These are phyloP conservation scores for Hydractinia symbiolongicarpus DNA, from an alignment of 30 jellyfish, hydroid and myxozoan genomes.

Conservation along the genomic window DNA sequence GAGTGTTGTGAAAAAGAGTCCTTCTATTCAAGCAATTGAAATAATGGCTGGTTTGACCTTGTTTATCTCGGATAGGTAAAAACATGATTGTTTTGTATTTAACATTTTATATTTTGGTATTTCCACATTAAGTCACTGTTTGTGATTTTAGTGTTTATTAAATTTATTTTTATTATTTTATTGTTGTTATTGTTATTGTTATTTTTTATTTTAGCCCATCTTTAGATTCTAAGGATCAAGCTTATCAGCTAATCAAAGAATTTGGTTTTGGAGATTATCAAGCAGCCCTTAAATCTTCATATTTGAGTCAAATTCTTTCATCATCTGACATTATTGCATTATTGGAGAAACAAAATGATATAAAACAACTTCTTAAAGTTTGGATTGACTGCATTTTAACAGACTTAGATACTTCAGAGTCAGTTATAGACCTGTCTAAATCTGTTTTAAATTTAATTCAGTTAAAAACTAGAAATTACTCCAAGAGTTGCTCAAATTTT, in stretches of 20 bases:
- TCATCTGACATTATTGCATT: too few species aligned
- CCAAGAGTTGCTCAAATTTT: background rate
- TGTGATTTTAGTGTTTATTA: too few species aligned
- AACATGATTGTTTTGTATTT: background rate
- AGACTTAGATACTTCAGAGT: background rate
- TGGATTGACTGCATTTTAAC: background rate
- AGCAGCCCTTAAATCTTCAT: too few species aligned
- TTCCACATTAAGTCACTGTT: too few species aligned
- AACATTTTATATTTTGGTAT: too few species aligned
- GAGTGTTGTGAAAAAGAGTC: background rate
- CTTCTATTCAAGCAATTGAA: background rate
- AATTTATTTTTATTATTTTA: too few species aligned
- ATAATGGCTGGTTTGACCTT: slow-evolving; percentile 13
- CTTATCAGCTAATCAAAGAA: too few species aligned
- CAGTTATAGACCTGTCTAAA: slow-evolving; percentile 3
- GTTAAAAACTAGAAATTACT: background rate
- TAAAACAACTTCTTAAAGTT: background rate
- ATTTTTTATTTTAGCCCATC: too few species aligned
- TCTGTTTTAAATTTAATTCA: background rate
- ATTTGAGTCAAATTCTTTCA: too few species aligned
- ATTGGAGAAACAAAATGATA: background rate
- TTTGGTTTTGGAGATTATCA: too few species aligned
- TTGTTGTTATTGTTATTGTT: too few species aligned
- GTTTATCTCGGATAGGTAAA: slow-evolving; percentile 1
- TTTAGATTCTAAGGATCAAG: too few species aligned